A percentile compares a stretch with the other conserved stretches of the same genome.
Conservation (phyloP, 2,113 vertebrate genomes). For the Leucopsar rothschildi region DNA sequence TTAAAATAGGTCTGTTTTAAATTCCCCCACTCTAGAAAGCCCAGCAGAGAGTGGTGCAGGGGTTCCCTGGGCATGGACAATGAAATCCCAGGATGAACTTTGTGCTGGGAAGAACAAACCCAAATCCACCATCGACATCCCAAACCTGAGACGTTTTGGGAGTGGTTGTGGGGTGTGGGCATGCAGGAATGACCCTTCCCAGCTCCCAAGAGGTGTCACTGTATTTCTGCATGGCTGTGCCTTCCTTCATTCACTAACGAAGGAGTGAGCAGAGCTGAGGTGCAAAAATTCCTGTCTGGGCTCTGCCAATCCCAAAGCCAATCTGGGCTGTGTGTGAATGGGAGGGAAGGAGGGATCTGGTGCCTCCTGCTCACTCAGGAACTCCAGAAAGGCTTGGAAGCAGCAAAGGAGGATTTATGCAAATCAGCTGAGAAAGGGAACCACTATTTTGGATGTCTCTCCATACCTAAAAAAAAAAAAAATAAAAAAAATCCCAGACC, state of each 20-base stretch:
- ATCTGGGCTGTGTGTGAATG: background rate
- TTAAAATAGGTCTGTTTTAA: too few species aligned
- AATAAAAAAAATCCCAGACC: background rate
- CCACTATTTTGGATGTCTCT: background rate
- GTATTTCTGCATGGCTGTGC: accelerated
- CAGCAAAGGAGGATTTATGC: background rate
- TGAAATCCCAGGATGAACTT: too few species aligned
- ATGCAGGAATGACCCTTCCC: too few species aligned
- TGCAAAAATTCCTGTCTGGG: background rate
- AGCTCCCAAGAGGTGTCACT: accelerated
- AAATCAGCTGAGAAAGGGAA: background rate
- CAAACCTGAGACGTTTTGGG: background rate
- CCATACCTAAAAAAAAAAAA: background rate
- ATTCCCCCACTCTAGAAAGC: too few species aligned
- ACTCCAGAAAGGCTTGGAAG: background rate
- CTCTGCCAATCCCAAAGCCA: background rate
- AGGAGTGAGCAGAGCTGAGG: accelerated
- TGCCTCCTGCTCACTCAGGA: background rate
- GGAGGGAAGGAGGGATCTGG: background rate
- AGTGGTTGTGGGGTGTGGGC: too few species aligned
- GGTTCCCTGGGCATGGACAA: too few species aligned
- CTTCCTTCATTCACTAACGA: accelerated
- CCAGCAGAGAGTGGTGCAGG: background rate
- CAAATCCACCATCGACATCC: too few species aligned
- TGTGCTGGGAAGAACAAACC: too few species aligned